These are phyloP conservation scores for Podiceps cristatus DNA, from an alignment of 2,113 vertebrate genomes.

Conservation along the genomic window DNA sequence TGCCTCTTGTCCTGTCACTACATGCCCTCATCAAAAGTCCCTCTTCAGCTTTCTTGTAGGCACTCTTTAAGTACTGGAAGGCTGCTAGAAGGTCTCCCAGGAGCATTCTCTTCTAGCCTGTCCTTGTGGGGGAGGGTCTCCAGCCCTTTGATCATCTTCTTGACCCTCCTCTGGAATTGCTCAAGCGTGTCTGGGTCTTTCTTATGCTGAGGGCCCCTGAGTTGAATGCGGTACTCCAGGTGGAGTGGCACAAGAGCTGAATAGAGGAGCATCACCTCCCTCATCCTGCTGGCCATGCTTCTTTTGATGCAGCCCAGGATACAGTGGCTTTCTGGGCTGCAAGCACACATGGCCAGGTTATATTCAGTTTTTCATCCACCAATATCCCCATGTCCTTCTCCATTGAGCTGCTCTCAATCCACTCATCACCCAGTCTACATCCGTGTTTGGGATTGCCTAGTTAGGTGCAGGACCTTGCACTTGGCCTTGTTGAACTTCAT, in stretches of 20 bases:
- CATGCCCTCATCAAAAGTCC: too few species aligned
- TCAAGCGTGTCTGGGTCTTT: too few species aligned
- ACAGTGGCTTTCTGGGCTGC: not conserved
- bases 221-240: not conserved
- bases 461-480: not conserved
- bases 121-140: not conserved
- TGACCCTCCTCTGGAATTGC: not conserved
- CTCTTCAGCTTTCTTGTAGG: not conserved
- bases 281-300: too few species aligned
- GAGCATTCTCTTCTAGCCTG: not conserved
- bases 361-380: not conserved
- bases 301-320: not conserved
- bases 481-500: not conserved
- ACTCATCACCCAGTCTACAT: not conserved
- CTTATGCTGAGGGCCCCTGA: not conserved
- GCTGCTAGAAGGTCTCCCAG: not conserved
- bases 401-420: not conserved
- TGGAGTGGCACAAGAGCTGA: not conserved
- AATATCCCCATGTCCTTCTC: not conserved
- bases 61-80: not conserved
- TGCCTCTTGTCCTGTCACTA: not conserved
- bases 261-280: not conserved
- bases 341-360: not conserved
- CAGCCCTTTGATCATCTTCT: not conserved
- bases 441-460: accelerated